Evolutionary conservation across 1,140 invertebrate genomes (phyloP), one percentile per base, ranked within the genome.

Genomic region (Polyergus mexicanus): DNA sequence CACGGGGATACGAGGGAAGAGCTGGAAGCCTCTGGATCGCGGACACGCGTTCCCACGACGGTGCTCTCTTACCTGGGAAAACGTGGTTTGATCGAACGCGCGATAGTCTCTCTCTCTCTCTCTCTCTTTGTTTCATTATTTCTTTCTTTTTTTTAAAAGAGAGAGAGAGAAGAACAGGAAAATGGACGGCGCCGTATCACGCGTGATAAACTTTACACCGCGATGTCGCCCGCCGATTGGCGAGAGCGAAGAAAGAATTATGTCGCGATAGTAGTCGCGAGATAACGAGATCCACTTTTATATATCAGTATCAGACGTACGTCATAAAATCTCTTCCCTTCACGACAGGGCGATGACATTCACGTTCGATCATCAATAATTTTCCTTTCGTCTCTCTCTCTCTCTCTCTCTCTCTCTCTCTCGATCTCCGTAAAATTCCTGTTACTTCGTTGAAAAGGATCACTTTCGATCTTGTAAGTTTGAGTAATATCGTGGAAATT

Each of bases 231-330:
- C 51, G 25, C 16, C 13, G 56, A 3, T 19, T 41, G 28, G 6
- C 38, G n/a, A 25, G 44, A 65, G 25, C 28, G 47, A 80, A 41
- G 38, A 41, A 84, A 75, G 47, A 51, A 80, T 78, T 66, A 78
- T 38, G 47, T 80, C 65, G 35, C 65, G 76, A 80, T 54, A 80
- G 76, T 80, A 68, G 69, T 44, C 76, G 44, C 76, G 44, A 6
- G 77, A 69, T 81, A 81, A 81, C 65, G 66, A 81, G 77, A 71
- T 56, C 51, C 25, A 58, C 11, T 66, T 81, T 71, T 68, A 78
- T 32, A 32, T 32, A 2, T 32, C 32, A 32, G 32, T 71, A 71
- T 71, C 77, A 41, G 32, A 69, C 35, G 77, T 32, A 68, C 5
- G 16, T 80, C 63, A 35, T 80, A 80, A 80, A 80, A 69, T 56